phyloP scores from a whole-genome alignment of 2,113 vertebrate genomes.

The Narcine bancroftii region DNA sequence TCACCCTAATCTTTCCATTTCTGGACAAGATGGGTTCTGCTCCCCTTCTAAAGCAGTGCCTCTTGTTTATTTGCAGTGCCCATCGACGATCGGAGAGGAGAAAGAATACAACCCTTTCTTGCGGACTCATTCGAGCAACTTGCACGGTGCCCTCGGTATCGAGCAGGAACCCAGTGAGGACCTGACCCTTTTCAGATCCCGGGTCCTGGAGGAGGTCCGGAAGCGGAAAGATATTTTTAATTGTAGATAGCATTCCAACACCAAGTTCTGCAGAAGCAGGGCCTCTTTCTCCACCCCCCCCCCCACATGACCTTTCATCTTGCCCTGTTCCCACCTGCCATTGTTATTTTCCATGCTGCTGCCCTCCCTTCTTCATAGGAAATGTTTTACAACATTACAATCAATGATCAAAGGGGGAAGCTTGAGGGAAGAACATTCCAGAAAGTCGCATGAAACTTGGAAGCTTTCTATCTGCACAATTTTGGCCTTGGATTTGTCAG shows the following conservation, averaged over 20 bases:
- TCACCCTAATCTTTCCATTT: neutral
- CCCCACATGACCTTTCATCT: neutral
- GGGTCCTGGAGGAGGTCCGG: slow-evolving; percentile 78
- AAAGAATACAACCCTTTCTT: slow-evolving; percentile 90
- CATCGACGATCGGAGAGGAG: slow-evolving; percentile 85
- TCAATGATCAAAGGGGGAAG: neutral
- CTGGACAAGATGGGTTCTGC: neutral
- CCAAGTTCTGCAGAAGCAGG: too few species aligned
- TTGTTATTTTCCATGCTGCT: neutral
- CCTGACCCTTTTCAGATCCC: slow-evolving; percentile 65
- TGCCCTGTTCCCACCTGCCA: neutral
- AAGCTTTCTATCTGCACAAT: neutral
- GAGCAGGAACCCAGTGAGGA: slow-evolving; percentile 60
- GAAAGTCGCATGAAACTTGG: neutral
- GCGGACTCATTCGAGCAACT: slow-evolving; percentile 67
- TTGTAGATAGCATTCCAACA: slow-evolving; percentile 49
- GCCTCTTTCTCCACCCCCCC: rapidly evolving
- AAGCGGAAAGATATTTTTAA: slow-evolving; percentile 80
- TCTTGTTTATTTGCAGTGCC: slow-evolving; percentile 61
- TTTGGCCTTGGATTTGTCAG: neutral
- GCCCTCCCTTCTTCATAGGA: neutral
- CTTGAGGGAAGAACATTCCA: neutral
- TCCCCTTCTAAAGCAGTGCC: neutral
- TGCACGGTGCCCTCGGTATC: slow-evolving; percentile 73
- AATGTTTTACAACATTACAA: neutral